These are phyloP conservation scores for Brachionus asplanchnoidis DNA, from an alignment of 1,140 invertebrate species.

Conservation along the genomic window DNA sequence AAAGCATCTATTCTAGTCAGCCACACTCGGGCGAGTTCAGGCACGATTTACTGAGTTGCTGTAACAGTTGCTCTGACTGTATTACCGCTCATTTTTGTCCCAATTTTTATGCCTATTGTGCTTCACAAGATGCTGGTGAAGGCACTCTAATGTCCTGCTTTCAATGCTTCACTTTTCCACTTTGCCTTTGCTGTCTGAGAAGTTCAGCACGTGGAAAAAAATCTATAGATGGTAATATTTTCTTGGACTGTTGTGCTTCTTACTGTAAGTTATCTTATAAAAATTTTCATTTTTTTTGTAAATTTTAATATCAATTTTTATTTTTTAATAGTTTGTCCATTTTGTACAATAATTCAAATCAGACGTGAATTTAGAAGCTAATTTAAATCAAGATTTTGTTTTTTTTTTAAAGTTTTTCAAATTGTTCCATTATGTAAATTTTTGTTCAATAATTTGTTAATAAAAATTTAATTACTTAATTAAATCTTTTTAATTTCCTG, in stretches of 20 bases:
- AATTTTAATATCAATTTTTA: neutral
- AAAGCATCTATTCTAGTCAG: neutral
- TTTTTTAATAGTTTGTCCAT: conserved; percentile 11
- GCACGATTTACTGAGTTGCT: neutral
- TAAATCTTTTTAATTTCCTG: no score
- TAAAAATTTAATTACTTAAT: no score
- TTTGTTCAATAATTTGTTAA: neutral
- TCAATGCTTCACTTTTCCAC: neutral
- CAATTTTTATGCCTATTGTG: neutral
- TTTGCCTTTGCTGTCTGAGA: conserved; percentile 22
- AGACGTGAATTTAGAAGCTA: conserved; percentile 30
- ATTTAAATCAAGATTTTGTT: neutral
- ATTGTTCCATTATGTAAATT: no score
- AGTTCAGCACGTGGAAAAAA: neutral
- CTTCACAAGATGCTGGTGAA: conserved; percentile 33
- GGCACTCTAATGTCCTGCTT: neutral
- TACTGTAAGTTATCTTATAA: neutral
- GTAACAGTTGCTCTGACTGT: conserved; percentile 11
- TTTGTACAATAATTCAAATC: conserved; percentile 21
- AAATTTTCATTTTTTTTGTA: neutral
- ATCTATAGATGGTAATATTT: neutral
- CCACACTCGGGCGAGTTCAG: neutral
- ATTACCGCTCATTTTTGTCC: conserved; percentile 12
- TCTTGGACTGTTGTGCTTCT: neutral
- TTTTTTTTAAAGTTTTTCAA: neutral